These are phyloP conservation scores for Aurelia sp. DNA, from an alignment of 30 jellyfish, hydroid and myxozoan species.

Conservation along the genomic window DNA sequence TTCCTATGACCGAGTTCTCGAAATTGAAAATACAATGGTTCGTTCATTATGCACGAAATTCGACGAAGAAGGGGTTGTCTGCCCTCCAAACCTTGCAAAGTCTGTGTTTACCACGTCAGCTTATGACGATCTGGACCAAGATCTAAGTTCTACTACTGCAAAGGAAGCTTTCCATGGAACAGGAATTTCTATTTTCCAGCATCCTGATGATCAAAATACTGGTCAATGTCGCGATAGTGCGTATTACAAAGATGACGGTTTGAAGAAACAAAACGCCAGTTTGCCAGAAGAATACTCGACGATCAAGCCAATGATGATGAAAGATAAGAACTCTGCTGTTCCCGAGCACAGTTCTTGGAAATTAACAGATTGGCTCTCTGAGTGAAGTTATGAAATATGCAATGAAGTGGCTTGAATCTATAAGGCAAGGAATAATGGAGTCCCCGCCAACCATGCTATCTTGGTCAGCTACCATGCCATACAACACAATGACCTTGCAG, in stretches of 20 bases:
- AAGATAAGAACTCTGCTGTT: conserved; percentile 11
- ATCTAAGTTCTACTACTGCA: no score
- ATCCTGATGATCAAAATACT: conserved; percentile 39
- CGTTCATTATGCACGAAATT: conserved; percentile 8
- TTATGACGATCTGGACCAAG: no score
- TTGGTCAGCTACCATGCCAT: conserved; percentile 48
- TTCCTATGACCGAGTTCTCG: conserved; percentile 47
- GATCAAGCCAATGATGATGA: conserved; percentile 44
- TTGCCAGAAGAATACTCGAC: conserved; percentile 43
- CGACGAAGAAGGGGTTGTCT: conserved; percentile 22
- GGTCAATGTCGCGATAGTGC: conserved; percentile 38
- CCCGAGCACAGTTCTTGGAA: conserved; percentile 34
- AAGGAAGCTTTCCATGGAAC: no score
- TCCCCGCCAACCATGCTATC: conserved; percentile 37
- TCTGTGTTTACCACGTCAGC: conserved; percentile 14
- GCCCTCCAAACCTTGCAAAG: conserved; percentile 18
- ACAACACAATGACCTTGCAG: conserved; percentile 39
- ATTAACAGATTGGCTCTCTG: conserved; percentile 26
- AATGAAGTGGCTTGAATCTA: conserved; percentile 36
- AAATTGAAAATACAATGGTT: conserved; percentile 3
- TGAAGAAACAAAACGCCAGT: conserved; percentile 47
- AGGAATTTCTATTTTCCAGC: conserved; percentile 2
- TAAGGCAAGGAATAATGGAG: conserved; percentile 14
- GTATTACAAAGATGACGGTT: conserved; percentile 48
- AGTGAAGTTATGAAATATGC: conserved; percentile 36